A percentile compares a stretch with the other conserved stretches of the same genome.
These are phyloP conservation scores for Leptodactylus fallax DNA, from an alignment of 2,797 vertebrate species.

Conservation along the genomic window DNA sequence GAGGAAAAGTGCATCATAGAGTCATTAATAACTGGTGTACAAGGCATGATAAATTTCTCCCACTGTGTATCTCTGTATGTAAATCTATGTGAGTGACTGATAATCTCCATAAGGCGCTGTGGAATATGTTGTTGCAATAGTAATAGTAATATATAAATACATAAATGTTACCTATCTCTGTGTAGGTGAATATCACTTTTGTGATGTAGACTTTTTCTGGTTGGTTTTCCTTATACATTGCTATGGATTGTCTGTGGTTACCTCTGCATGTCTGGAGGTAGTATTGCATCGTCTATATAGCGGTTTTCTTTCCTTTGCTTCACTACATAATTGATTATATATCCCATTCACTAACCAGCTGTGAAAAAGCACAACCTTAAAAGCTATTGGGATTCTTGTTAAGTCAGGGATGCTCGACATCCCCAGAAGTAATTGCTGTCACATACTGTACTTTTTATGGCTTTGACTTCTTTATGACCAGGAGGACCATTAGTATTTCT, in stretches of 20 bases:
- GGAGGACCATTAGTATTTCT: background rate
- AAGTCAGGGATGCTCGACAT: conserved; percentile 16
- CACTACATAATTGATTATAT: conserved; percentile 33
- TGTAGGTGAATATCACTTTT: background rate
- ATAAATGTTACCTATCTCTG: background rate
- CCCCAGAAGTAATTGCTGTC: conserved; percentile 13
- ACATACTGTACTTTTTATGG: conserved; percentile 15
- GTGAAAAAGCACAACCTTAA: conserved; percentile 41
- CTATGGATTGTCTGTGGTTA: background rate
- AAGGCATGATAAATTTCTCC: too few species aligned
- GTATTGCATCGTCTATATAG: background rate
- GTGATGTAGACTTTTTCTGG: background rate
- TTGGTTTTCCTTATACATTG: background rate
- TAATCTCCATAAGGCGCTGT: background rate
- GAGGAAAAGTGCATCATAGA: too few species aligned
- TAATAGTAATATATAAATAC: background rate
- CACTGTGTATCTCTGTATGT: too few species aligned
- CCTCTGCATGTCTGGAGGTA: background rate
- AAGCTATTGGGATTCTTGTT: conserved; percentile 48
- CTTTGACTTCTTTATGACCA: conserved; percentile 3
- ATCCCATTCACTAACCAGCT: conserved; percentile 31
- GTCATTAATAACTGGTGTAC: too few species aligned
- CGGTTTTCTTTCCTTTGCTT: background rate
- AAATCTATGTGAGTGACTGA: too few species aligned
- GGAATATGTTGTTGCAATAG: background rate